Evolutionary conservation across 2,888 invertebrate species (phyloP), one percentile per base, ranked within the genome.

Genomic region (Caenorhabditis sp.): DNA sequence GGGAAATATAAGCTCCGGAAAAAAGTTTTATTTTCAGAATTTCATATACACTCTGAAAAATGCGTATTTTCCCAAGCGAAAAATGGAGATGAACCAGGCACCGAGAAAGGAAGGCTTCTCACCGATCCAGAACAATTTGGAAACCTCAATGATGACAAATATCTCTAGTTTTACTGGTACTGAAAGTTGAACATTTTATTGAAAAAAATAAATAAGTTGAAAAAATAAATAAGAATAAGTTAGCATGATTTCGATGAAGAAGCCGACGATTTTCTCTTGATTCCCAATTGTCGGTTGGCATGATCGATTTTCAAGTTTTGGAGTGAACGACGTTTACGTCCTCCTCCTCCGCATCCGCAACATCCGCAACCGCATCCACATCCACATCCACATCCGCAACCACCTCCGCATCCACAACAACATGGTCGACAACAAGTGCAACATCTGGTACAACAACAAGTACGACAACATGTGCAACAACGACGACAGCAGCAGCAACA

Each of bases 331-430:
- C 77, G 64, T 54, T 75, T 78, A 55, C 75, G 71, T 66, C 77
- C 74, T 61, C 77, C 77, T 37, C 73, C 73, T 53, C 77, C 77
- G 53, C 77, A 77, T 54, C 77, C 77, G 61, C 77, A 77, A 62
- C 77, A 77, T 67, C 77, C 77, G 43, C 64, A 72, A 55, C 62
- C 66, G 12, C 61, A 55, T 58, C 68, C 63, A 37, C 70, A 66
- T 62, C 70, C 65, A 10, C 31, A 31, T 31, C 31, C 31, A 31
- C 31, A 31, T 31, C 31, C 31, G 49, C 69, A 69, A 49, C 66
- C 51, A 51, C 70, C 66, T n/a, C 71, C 63, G 14, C 71, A 67
- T 51, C 64, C 55, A 55, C 71, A 66, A 53, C 71, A 72, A 37
- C 71, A 59, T 6, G 71, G 59, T 43, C 49, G 8, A 26, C 59